Evolutionary conservation across 2,113 vertebrate genomes (phyloP).

Genomic region (Montifringilla adamsi): DNA sequence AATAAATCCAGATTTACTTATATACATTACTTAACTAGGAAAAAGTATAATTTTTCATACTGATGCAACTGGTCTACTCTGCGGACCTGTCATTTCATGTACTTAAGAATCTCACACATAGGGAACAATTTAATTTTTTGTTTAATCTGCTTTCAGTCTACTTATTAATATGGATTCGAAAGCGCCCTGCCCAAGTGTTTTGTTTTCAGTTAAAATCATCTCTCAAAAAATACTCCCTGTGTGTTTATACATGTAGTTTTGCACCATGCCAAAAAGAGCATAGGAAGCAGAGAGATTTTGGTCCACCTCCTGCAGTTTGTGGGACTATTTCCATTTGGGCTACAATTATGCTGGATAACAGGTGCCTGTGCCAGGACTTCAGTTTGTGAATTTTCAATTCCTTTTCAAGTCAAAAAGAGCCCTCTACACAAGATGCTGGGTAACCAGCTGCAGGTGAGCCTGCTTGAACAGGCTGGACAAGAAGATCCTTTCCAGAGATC

Average conservation of each 20-base stretch:
- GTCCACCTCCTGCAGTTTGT: neutral
- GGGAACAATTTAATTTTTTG: neutral
- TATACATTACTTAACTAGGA: neutral
- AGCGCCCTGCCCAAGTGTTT: neutral
- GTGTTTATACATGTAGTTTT: neutral
- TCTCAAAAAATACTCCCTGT: neutral
- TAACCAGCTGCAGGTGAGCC: neutral
- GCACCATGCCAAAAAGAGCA: neutral
- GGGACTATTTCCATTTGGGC: neutral
- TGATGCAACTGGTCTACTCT: neutral
- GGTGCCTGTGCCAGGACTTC: neutral
- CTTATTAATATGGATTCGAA: neutral
- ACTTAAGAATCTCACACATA: neutral
- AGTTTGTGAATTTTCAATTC: neutral
- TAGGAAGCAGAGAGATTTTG: neutral
- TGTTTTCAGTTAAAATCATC: neutral
- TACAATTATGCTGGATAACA: neutral
- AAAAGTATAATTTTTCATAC: neutral
- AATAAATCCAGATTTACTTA: neutral
- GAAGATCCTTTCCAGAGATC: neutral
- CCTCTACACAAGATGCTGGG: neutral
- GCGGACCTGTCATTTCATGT: neutral
- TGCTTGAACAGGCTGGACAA: neutral
- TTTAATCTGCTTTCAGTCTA: neutral
- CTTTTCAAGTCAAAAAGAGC: neutral